These are phyloP conservation scores for Theonella swinhoei DNA, from an alignment of 37 sponge, comb jelly and placozoan genomes.

Conservation along the genomic window DNA sequence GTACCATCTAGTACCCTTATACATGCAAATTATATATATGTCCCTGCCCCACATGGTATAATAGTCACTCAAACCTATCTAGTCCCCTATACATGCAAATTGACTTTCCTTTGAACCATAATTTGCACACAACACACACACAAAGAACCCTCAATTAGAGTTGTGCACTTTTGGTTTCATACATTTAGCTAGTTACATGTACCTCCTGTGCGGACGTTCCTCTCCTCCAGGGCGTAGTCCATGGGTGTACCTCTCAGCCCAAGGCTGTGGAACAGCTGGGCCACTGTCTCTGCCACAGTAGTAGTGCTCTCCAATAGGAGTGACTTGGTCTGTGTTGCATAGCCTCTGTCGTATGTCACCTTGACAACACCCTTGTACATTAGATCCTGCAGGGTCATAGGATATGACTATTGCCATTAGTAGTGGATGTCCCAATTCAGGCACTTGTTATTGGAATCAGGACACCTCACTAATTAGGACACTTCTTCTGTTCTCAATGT, in stretches of 20 bases:
- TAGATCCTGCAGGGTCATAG: slow-evolving; percentile 42
- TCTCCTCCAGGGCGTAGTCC: slow-evolving; percentile 75
- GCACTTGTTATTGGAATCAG: neutral
- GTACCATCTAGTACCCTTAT: too few relatives aligned
- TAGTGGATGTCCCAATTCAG: neutral
- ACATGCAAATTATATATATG: too few relatives aligned
- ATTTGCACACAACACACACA: neutral
- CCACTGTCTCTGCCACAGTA: slow-evolving; percentile 52
- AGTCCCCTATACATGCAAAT: too few relatives aligned
- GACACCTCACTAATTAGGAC: too few relatives aligned
- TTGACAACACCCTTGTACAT: slow-evolving; percentile 67
- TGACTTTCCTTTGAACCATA: neutral
- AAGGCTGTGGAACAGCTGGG: slow-evolving; percentile 57
- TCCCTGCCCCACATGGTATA: too few relatives aligned
- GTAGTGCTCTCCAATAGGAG: slow-evolving; percentile 57
- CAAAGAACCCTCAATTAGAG: neutral
- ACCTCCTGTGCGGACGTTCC: slow-evolving; percentile 69
- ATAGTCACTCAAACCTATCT: too few relatives aligned
- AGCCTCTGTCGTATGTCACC: slow-evolving; percentile 74
- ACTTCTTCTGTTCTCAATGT: too few relatives aligned
- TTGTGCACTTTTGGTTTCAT: neutral
- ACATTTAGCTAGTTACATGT: neutral
- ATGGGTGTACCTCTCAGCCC: slow-evolving; percentile 52
- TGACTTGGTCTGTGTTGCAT: slow-evolving; percentile 77
- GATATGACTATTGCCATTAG: neutral